Base-by-base conservation (phyloP, 2,797 vertebrate species). In the Limnodromus scolopaceus region DNA sequence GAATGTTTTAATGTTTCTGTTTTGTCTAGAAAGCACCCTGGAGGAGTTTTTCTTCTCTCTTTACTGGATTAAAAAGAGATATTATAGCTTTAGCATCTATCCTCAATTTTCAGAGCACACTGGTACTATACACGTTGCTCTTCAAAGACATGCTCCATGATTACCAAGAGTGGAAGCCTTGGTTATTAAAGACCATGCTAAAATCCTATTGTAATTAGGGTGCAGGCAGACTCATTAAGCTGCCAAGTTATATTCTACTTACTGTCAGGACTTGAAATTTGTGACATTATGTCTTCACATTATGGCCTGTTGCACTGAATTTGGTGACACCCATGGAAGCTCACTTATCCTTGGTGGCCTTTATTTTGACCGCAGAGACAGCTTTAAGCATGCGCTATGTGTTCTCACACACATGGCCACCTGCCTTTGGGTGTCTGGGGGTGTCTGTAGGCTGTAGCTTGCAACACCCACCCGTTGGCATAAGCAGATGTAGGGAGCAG, bases 341-440 rank as follows among this genome's bases (percentile, higher is more conserved):
- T 60, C 32, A 3, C 20, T 80, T 48, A 11, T 12, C 28, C 41
- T 53, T 38, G 61, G 30, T 2, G 1, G 43, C 43, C 32, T 89
- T 51, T 28, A 19, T 83, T 83, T 69, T 69, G 43, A 15, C 15
- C 0, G 0, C 9, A 34, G 34, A 57, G 63, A 7, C 12, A 49
- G 49, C 48, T 69, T 45, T 45, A 83, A 55, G 20, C 13, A 18
- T 0, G 9, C 2, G 0, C 46, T 32, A 3, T 0, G 0, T 25
- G 25, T 27, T 84, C 83, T 58, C 2, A 0, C 20, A 39, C n/a
- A 16, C 34, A 3, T 23, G 53, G 39, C 27, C 39, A 6, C 2
- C 0, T 7, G 41, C 10, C 38, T 79, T 64, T 61, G 76, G 24
- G 43, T 76, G 41, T 43, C 55, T 83, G 79, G 32, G 9, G 10